Evolutionary conservation across 2,888 invertebrate species (phyloP).

Genomic region (Platycnemis pennipes): DNA sequence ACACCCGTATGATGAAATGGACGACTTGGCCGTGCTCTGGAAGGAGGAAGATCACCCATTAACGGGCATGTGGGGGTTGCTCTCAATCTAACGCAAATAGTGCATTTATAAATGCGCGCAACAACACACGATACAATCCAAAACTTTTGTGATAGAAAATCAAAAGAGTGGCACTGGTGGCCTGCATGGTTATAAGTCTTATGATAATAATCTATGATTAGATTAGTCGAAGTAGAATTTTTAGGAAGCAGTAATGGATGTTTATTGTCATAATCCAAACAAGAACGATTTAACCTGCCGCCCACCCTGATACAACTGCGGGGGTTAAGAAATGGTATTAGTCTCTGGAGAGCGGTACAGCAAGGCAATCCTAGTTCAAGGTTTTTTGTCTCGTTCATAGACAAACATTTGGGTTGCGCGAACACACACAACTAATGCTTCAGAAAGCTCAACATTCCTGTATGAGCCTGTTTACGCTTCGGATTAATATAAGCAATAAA

Average conservation of each 20-base stretch:
- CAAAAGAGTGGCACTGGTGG: no score
- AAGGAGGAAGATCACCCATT: constrained; percentile 75
- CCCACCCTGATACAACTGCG: no score
- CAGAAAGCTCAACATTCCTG: no score
- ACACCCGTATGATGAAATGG: constrained; percentile 74
- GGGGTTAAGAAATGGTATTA: background rate
- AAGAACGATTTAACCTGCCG: no score
- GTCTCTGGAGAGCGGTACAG: background rate
- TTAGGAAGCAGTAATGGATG: no score
- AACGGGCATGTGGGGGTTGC: constrained; percentile 70
- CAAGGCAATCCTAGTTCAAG: background rate
- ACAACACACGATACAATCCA: background rate
- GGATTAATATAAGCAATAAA: no score
- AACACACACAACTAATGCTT: background rate
- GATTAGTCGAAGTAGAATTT: no score
- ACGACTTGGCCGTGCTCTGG: constrained; percentile 72
- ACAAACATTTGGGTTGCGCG: background rate
- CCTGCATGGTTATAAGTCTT: no score
- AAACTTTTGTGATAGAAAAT: background rate
- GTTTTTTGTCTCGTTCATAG: background rate
- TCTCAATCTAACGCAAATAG: background rate
- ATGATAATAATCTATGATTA: no score
- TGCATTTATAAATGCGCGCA: background rate
- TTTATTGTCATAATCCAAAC: no score
- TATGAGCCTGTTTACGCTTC: no score